A percentile compares a stretch with the other conserved stretches of the same genome.
Evolutionary conservation across 2,797 vertebrate genomes (phyloP).

Genomic region (Sebastes dallii): DNA sequence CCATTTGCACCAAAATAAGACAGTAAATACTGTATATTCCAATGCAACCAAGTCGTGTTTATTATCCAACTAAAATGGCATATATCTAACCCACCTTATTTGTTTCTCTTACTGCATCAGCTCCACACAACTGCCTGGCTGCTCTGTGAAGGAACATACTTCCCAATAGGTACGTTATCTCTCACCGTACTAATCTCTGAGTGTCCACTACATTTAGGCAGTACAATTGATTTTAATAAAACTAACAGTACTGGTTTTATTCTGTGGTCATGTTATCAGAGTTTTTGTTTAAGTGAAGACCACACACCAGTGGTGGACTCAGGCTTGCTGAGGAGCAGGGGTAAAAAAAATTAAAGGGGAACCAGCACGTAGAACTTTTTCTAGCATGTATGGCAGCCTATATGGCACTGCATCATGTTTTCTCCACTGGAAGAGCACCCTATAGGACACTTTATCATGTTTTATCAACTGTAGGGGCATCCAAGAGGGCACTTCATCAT

Average conservation of each 20-base stretch:
- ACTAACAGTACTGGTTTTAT: neutral
- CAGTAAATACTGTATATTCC: neutral
- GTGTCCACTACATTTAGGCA: neutral
- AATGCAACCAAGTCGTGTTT: neutral
- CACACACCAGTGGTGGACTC: too few relatives aligned
- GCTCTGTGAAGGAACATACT: neutral
- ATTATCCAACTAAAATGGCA: neutral
- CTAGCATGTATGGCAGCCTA: too few relatives aligned
- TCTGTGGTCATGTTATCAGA: neutral
- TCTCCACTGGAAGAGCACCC: too few relatives aligned
- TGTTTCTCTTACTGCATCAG: neutral
- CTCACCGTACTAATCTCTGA: neutral
- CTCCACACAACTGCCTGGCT: neutral
- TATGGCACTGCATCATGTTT: too few relatives aligned
- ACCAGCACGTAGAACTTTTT: too few relatives aligned
- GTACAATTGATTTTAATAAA: neutral
- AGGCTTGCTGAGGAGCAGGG: too few relatives aligned
- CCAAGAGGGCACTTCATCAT: too few relatives aligned
- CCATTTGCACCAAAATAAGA: neutral
- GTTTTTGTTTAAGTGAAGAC: neutral
- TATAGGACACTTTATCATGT: rapidly evolving
- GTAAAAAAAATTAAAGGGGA: too few relatives aligned
- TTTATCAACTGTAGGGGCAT: too few relatives aligned
- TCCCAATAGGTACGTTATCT: neutral
- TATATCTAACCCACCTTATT: neutral